Conservation (phyloP, 2,797 vertebrate genomes). For the Poeciliopsis gracilis region DNA sequence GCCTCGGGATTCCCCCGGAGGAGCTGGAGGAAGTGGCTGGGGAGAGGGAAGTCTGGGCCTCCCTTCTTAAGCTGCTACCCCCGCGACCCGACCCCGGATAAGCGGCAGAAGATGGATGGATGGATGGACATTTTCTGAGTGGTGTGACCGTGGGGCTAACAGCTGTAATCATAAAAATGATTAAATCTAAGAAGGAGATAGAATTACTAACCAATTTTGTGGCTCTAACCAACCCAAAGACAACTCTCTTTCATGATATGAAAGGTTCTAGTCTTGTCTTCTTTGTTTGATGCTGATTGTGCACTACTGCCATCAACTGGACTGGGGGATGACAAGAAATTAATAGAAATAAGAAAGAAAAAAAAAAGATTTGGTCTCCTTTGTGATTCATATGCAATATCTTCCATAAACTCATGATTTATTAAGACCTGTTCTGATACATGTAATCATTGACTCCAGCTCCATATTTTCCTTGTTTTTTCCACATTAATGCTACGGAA, state of each 20-base stretch:
- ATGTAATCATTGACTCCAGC: background rate
- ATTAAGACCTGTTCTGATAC: too few relatives aligned
- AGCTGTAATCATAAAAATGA: background rate
- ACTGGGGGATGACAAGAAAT: background rate
- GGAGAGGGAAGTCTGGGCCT: too few relatives aligned
- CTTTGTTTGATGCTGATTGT: too few relatives aligned
- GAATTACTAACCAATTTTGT: background rate
- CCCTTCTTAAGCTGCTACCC: too few relatives aligned
- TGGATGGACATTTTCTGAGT: background rate
- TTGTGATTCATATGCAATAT: background rate
- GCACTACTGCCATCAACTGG: background rate
- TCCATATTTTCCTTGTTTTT: background rate
- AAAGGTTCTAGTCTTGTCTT: background rate
- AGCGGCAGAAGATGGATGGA: too few relatives aligned
- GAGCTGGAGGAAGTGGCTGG: too few relatives aligned
- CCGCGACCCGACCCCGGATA: too few relatives aligned
- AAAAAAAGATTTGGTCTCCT: background rate
- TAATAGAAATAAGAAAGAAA: too few relatives aligned
- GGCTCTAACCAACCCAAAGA: background rate
- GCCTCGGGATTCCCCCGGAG: too few relatives aligned
- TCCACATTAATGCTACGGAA: background rate
- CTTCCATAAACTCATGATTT: background rate
- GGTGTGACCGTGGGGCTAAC: background rate
- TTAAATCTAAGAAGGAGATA: background rate
- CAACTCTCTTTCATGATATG: background rate